Evolutionary conservation across 92 coral and sea anemone species (phyloP).

Genomic region (Phenganax stokvisi): DNA sequence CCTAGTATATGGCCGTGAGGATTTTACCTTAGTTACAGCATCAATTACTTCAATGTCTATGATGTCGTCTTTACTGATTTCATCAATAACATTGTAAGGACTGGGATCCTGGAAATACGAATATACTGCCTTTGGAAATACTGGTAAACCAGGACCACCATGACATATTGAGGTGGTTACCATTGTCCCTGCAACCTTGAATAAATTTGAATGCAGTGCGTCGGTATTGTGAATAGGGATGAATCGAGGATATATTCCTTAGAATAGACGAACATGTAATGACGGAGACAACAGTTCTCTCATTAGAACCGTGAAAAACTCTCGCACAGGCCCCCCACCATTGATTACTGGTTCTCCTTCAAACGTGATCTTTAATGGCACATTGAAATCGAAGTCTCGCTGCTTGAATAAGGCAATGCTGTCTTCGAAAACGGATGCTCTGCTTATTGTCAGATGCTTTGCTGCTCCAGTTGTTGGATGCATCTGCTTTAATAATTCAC

Average conservation of each 20-base stretch:
- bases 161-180: slow-evolving; percentile 40
- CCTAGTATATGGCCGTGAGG: neutral
- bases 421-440: neutral
- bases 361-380: slow-evolving; percentile 33
- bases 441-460: slow-evolving; percentile 4
- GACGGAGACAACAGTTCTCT: slow-evolving; percentile 45
- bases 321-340: slow-evolving; percentile 55
- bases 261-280: slow-evolving; percentile 42
- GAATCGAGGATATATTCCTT: slow-evolving; percentile 28
- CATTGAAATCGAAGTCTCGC: slow-evolving; percentile 5
- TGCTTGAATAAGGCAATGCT: slow-evolving; percentile 4
- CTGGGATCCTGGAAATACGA: slow-evolving; percentile 19
- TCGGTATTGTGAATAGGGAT: slow-evolving; percentile 57
- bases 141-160: slow-evolving; percentile 54
- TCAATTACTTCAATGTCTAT: slow-evolving; percentile 11
- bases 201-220: slow-evolving; percentile 49
- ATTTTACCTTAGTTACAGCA: slow-evolving; percentile 12
- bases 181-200: slow-evolving; percentile 55
- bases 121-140: slow-evolving; percentile 40
- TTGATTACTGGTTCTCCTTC: slow-evolving; percentile 55
- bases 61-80: slow-evolving; percentile 1
- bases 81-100: slow-evolving; percentile 8
- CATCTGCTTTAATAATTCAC: neutral
- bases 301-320: slow-evolving; percentile 47
- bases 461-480: neutral